Base-by-base conservation (phyloP, 1,140 invertebrate genomes). In the Trichonephila inaurata region DNA sequence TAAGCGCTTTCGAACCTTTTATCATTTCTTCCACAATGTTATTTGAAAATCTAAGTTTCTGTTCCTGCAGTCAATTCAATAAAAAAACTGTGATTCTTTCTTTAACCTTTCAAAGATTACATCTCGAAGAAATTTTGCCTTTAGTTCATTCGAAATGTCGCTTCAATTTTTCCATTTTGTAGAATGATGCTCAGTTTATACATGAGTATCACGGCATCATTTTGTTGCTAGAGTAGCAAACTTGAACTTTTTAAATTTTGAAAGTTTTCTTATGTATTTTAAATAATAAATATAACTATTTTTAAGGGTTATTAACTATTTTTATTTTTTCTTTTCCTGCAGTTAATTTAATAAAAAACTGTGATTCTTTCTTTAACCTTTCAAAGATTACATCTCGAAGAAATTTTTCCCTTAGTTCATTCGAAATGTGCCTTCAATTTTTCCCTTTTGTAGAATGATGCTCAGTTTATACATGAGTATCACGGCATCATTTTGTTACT, bases 11-110 rank as follows among this genome's bases (percentile, higher is more conserved):
- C 4, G 18, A 77, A 24, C 82, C 44, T 83, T 83, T 83, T 83
- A 83, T 58, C 44, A 83, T 83, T 83, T 82, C 40, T 18, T 28
- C 82, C 51, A 58, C 51, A 58, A 77, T 60, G 44, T 83, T 83
- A 60, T 83, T 58, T 83, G 24, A 3, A 77, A 40, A 28, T 77
- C 33, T 18, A 7, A 1, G 16, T 77, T 40, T 7, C 72, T 33
- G 16, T 40, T 77, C 72, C 16, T 77, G 28, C 72, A 33, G 28
- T 33, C 72, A 77, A 33, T 77, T 77, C 72, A 77, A n/a, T n/a
- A n/a, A 69, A 24, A 69, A 69, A 21, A 69, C 14, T 24, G n/a
- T 21, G 14, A 14, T 1, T 69, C 24, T 24, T 28, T 69, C 14
- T 8, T 28, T 21, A 0, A 66, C n/a, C 21, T n/a, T n/a, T 66